Conservation (phyloP, 2,113 vertebrate genomes). For the Zosterops lateralis region DNA sequence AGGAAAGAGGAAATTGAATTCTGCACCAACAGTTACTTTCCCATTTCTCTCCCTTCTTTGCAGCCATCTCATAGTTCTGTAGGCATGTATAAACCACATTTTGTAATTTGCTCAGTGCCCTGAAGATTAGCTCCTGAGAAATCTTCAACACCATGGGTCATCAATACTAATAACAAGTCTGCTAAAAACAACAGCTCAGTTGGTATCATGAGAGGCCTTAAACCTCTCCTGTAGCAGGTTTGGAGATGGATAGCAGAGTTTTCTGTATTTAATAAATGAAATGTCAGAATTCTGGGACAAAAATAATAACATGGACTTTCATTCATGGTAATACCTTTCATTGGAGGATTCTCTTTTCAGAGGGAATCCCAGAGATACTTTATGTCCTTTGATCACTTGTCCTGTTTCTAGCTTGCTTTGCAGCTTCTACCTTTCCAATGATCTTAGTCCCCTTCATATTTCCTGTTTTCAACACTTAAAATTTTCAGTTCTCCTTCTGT, state of each 20-base stretch:
- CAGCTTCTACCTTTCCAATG: background rate
- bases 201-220: background rate
- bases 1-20: background rate
- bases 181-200: background rate
- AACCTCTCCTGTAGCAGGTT: background rate
- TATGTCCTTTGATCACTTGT: background rate
- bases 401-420: background rate
- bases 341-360: background rate
- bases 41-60: background rate
- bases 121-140: background rate
- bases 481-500: background rate
- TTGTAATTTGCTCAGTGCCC: background rate
- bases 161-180: constrained; percentile 3
- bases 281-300: background rate
- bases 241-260: background rate
- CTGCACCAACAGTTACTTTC: background rate
- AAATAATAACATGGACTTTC: background rate
- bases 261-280: background rate
- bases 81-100: background rate
- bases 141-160: background rate
- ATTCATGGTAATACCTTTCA: background rate
- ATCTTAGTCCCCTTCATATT: background rate
- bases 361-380: background rate
- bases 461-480: background rate
- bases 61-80: background rate